phyloP scores from a whole-genome alignment of 2,888 invertebrate species.

The Lasioglossum oenotherae region DNA sequence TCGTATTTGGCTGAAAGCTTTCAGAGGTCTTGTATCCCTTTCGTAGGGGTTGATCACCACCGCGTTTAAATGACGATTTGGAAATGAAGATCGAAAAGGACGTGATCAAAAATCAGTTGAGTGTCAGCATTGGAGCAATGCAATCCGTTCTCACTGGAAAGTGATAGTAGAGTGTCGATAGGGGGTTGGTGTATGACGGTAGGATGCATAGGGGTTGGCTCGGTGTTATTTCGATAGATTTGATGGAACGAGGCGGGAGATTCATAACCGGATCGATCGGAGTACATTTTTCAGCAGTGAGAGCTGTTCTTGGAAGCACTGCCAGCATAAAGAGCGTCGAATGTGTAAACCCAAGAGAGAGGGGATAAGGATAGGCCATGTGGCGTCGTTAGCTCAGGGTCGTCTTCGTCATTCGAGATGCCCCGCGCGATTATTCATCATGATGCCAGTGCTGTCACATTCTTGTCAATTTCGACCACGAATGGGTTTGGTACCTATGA shows the following conservation, averaged over 20 bases:
- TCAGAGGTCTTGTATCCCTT: no score
- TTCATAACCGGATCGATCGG: not conserved
- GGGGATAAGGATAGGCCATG: slow-evolving; percentile 43
- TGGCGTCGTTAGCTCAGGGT: slow-evolving; percentile 55
- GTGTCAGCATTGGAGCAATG: not conserved
- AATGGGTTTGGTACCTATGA: no score
- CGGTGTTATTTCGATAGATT: not conserved
- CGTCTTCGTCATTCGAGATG: slow-evolving; percentile 21
- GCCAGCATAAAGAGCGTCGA: slow-evolving; percentile 14
- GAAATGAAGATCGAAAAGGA: not conserved
- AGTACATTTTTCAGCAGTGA: not conserved
- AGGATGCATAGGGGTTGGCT: not conserved
- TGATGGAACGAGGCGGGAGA: not conserved
- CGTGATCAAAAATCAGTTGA: not conserved
- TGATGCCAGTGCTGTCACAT: not conserved
- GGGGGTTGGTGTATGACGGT: not conserved
- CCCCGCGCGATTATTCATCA: slow-evolving; percentile 22
- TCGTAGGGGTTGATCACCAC: not conserved
- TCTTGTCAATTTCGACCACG: not conserved
- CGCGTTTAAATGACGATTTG: not conserved
- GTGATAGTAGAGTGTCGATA: not conserved
- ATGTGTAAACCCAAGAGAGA: not conserved
- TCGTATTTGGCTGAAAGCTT: not conserved
- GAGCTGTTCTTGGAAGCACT: slow-evolving; percentile 6
- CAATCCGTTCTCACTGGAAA: not conserved